Conservation (phyloP, 2,797 vertebrate genomes). For the Megaceryle alcyon region DNA sequence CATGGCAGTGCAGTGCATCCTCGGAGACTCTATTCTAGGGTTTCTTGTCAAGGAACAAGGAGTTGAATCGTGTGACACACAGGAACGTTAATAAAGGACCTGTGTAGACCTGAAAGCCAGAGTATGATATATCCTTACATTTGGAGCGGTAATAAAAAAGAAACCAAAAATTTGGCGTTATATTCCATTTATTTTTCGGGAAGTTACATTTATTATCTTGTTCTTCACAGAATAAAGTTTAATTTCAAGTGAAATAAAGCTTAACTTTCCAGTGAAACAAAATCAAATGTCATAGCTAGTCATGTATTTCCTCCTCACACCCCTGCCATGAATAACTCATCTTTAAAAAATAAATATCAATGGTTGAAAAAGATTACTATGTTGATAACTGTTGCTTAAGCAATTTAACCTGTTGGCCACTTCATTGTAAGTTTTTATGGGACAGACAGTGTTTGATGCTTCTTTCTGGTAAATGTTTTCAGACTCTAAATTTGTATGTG, state of each 20-base stretch:
- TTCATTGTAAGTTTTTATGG: background rate
- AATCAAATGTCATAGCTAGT: background rate
- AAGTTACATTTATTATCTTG: background rate
- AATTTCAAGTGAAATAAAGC: background rate
- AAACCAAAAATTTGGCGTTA: background rate
- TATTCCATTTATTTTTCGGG: background rate
- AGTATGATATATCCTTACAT: background rate
- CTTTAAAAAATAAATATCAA: background rate
- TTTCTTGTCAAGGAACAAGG: background rate
- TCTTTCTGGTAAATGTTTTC: background rate
- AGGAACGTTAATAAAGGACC: background rate
- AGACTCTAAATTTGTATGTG: background rate
- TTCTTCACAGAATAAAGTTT: background rate
- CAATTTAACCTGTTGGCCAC: background rate
- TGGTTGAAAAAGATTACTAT: fast-evolving
- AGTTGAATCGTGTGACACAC: background rate
- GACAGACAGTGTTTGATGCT: background rate
- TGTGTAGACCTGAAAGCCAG: background rate
- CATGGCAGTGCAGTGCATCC: background rate
- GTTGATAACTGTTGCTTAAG: background rate
- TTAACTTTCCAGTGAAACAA: background rate
- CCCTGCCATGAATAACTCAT: background rate
- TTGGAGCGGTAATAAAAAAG: background rate
- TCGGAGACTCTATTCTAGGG: background rate
- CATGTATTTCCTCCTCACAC: fast-evolving